Evolutionary conservation across 2,797 vertebrate genomes (phyloP).

Genomic region (Mus caroli): DNA sequence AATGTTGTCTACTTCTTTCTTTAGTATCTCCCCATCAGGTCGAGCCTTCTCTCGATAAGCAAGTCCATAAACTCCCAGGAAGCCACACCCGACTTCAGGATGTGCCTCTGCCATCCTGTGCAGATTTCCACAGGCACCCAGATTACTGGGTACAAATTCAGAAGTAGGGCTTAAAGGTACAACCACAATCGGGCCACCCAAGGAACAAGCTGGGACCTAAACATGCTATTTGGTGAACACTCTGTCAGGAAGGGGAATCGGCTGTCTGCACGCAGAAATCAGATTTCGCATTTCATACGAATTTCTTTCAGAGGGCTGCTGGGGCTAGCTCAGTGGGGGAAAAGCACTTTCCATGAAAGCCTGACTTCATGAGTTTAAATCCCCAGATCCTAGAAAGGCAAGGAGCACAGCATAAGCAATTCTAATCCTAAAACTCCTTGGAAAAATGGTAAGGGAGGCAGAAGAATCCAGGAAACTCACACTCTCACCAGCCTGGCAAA

Average conservation of each 20-base stretch:
- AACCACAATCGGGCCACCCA: neutral
- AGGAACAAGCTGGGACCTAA: neutral
- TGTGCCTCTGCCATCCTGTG: neutral
- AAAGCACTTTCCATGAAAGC: neutral
- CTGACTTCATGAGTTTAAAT: neutral
- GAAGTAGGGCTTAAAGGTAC: neutral
- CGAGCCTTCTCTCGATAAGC: neutral
- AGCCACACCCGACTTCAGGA: neutral
- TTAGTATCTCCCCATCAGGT: neutral
- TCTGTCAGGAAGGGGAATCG: neutral
- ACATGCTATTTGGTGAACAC: neutral
- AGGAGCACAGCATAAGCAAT: neutral
- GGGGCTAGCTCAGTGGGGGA: neutral
- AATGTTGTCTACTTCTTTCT: neutral
- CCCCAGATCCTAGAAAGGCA: neutral
- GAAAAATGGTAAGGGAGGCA: neutral
- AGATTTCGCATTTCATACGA: neutral
- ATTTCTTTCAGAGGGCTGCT: neutral
- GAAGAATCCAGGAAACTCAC: neutral
- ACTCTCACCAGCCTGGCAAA: neutral
- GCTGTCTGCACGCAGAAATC: neutral
- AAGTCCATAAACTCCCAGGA: slow-evolving; percentile 4
- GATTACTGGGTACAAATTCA: neutral
- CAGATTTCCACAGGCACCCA: neutral
- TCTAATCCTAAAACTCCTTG: neutral